These are phyloP conservation scores for Acanthochromis polyacanthus DNA, from an alignment of 2,113 vertebrate genomes.

Conservation along the genomic window DNA sequence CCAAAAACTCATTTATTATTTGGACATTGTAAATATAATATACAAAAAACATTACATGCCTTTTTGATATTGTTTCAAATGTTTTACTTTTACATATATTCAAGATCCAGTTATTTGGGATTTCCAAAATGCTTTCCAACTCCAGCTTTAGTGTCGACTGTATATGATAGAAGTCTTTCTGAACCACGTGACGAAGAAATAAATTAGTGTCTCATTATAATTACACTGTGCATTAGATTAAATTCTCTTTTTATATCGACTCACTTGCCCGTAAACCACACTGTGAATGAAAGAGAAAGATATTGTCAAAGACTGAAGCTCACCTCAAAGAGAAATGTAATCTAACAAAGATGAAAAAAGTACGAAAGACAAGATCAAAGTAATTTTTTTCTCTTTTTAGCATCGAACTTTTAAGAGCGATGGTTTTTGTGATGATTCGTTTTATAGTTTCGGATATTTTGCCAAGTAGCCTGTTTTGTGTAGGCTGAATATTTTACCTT, in stretches of 20 bases:
- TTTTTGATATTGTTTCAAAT: background rate
- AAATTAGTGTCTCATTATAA: slow-evolving; percentile 43
- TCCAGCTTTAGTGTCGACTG: slow-evolving; percentile 3
- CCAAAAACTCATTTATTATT: too few relatives aligned
- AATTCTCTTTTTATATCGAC: slow-evolving; percentile 48
- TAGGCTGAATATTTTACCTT: slow-evolving; percentile 20
- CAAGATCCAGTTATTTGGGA: too few relatives aligned
- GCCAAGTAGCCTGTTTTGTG: slow-evolving; percentile 9
- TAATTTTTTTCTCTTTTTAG: slow-evolving; percentile 15
- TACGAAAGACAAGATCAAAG: slow-evolving; percentile 49
- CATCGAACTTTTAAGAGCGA: slow-evolving; percentile 36
- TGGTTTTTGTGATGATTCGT: slow-evolving; percentile 12
- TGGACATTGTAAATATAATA: too few relatives aligned
- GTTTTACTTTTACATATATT: too few relatives aligned
- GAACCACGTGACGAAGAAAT: slow-evolving; percentile 30
- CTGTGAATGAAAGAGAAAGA: slow-evolving; percentile 54
- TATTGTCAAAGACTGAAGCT: slow-evolving; percentile 34
- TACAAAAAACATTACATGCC: too few relatives aligned
- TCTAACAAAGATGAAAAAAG: slow-evolving; percentile 55
- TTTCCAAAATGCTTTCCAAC: background rate
- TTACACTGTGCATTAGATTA: slow-evolving; percentile 34
- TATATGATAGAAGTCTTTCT: slow-evolving; percentile 26
- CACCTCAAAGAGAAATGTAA: slow-evolving; percentile 46
- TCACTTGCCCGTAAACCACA: slow-evolving; percentile 10
- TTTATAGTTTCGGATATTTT: slow-evolving; percentile 26